phyloP scores from a whole-genome alignment of 2,113 vertebrate species.

The Delphinapterus leucas region DNA sequence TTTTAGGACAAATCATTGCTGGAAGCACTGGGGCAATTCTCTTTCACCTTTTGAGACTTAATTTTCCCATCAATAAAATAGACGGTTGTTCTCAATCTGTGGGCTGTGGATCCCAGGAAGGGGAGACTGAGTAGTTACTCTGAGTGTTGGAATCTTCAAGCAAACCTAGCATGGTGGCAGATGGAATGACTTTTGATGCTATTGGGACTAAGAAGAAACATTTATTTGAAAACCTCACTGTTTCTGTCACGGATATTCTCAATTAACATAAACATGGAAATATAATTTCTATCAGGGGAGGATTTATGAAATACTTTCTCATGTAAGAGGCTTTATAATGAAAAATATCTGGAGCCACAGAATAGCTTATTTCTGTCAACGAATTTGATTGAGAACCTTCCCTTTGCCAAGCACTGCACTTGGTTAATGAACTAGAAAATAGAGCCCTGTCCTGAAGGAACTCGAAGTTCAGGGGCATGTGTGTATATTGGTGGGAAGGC shows the following conservation, averaged over 20 bases:
- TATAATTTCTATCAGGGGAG: not conserved
- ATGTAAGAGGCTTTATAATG: not conserved
- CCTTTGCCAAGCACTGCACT: not conserved
- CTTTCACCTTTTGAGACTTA: not conserved
- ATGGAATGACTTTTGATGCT: not conserved
- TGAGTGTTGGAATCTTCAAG: not conserved
- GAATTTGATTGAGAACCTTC: not conserved
- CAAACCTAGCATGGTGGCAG: accelerated
- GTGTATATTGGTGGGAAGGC: not conserved
- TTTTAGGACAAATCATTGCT: not conserved
- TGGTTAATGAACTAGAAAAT: not conserved
- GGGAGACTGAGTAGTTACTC: accelerated
- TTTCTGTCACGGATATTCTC: not conserved
- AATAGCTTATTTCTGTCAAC: not conserved
- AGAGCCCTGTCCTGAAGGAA: not conserved
- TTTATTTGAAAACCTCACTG: not conserved
- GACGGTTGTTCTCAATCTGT: not conserved
- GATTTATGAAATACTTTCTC: not conserved
- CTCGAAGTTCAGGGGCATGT: not conserved
- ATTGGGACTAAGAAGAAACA: not conserved
- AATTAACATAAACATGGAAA: not conserved
- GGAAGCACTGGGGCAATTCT: too few species aligned
- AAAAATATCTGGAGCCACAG: not conserved
- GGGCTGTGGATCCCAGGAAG: too few species aligned
- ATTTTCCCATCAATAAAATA: not conserved